phyloP scores from a whole-genome alignment of 2,888 invertebrate species.

The Opisthograptis luteolata region DNA sequence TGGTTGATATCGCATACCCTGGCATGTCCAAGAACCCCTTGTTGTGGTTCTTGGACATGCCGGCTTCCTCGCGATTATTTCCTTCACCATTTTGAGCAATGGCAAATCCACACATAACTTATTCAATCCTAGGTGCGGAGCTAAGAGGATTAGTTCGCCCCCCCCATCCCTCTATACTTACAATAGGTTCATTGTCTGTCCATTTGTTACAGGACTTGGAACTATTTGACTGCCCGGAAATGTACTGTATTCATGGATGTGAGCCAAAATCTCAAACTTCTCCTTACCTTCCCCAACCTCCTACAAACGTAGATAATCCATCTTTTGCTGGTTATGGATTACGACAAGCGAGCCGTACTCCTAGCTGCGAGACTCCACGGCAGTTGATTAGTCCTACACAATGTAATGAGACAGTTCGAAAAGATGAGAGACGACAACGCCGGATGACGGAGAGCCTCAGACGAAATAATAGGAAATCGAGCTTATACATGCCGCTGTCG shows the following conservation, averaged over 20 bases:
- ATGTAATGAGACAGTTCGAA: constrained; percentile 89
- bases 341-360: constrained; percentile 58
- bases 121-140: too few species aligned
- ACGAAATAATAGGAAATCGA: constrained; percentile 83
- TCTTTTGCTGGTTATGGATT: constrained; percentile 59
- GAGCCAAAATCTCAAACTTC: constrained; percentile 64
- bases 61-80: too few species aligned
- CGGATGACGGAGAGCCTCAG: constrained; percentile 60
- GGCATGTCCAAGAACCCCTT: too few species aligned
- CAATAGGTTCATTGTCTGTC: too few species aligned
- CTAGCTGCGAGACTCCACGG: constrained; percentile 87
- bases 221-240: constrained; percentile 67
- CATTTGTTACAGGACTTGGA: constrained; percentile 56
- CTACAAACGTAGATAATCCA: constrained; percentile 44
- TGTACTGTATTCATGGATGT: constrained; percentile 59
- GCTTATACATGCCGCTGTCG: constrained; percentile 88
- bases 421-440: constrained; percentile 84
- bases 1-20: too few species aligned
- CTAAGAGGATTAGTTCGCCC: too few species aligned
- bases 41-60: too few species aligned
- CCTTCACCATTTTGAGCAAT: too few species aligned
- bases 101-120: too few species aligned
- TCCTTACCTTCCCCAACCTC: constrained; percentile 61
- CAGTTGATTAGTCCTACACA: constrained; percentile 91
- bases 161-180: neutral